Conservation (phyloP, 2,888 invertebrate species). For the Oligia latruncula region DNA sequence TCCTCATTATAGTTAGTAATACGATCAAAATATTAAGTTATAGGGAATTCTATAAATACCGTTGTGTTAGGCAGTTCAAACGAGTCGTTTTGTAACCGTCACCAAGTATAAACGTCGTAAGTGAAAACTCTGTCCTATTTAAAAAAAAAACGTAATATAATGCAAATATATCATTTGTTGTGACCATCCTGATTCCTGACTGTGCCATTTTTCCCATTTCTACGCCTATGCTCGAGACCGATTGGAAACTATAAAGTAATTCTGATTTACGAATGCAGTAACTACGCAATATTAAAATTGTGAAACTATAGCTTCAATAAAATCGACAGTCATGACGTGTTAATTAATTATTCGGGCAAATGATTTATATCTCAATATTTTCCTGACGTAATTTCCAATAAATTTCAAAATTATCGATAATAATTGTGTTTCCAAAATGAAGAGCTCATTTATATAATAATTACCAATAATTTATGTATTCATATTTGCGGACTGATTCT, state of each 20-base stretch:
- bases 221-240: not conserved
- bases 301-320: not conserved
- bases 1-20: no score
- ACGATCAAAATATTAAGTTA: no score
- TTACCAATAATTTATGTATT: not conserved
- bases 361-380: not conserved
- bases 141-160: no score
- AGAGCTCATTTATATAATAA: constrained; percentile 1
- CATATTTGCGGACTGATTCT: not conserved
- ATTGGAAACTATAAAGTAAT: not conserved
- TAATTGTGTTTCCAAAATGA: not conserved
- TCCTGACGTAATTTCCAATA: not conserved
- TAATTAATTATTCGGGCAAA: no score
- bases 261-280: not conserved
- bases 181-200: no score
- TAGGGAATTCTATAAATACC: no score
- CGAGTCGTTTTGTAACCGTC: no score
- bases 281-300: not conserved
- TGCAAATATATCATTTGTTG: no score
- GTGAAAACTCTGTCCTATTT: no score
- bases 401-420: constrained; percentile 2
- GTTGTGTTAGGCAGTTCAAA: no score
- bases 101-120: no score
- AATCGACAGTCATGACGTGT: not conserved
- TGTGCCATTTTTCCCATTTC: not conserved